These are phyloP conservation scores for Ibidorhyncha struthersii DNA, from an alignment of 2,113 vertebrate species.

Conservation along the genomic window DNA sequence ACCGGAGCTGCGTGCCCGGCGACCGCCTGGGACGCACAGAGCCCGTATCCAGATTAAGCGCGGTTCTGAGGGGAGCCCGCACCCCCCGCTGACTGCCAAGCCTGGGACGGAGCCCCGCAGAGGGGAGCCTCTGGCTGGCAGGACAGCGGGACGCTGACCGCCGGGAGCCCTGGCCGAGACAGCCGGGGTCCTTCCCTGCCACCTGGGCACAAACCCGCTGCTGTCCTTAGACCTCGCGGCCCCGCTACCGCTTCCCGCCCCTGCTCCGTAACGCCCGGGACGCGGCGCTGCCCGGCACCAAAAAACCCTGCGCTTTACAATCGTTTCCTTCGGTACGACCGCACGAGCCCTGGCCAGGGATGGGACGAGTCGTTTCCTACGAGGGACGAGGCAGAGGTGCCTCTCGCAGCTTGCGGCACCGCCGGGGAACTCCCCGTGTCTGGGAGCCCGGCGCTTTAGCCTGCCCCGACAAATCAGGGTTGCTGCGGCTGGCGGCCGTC, in stretches of 20 bases:
- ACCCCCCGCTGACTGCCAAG: background rate
- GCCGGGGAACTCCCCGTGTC: fast-evolving
- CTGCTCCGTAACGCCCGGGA: fast-evolving
- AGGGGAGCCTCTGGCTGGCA: no score
- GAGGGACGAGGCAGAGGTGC: background rate
- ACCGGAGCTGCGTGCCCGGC: fast-evolving
- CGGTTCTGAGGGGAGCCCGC: background rate
- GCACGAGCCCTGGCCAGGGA: fast-evolving
- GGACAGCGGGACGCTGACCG: fast-evolving
- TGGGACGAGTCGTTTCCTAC: fast-evolving
- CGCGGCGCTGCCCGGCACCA: no score
- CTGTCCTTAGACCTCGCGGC: background rate
- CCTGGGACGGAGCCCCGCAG: background rate
- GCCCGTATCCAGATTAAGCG: fast-evolving
- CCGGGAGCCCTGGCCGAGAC: fast-evolving
- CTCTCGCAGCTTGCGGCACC: background rate
- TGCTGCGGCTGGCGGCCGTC: fast-evolving
- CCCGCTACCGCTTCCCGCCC: fast-evolving
- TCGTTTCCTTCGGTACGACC: background rate
- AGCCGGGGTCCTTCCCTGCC: background rate
- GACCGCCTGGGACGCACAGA: fast-evolving
- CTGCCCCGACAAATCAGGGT: background rate
- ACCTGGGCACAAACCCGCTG: fast-evolving
- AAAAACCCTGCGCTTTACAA: background rate
- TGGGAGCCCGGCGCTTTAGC: background rate